Conservation (phyloP, 2,113 vertebrate genomes). For the Phodopus roborovskii region DNA sequence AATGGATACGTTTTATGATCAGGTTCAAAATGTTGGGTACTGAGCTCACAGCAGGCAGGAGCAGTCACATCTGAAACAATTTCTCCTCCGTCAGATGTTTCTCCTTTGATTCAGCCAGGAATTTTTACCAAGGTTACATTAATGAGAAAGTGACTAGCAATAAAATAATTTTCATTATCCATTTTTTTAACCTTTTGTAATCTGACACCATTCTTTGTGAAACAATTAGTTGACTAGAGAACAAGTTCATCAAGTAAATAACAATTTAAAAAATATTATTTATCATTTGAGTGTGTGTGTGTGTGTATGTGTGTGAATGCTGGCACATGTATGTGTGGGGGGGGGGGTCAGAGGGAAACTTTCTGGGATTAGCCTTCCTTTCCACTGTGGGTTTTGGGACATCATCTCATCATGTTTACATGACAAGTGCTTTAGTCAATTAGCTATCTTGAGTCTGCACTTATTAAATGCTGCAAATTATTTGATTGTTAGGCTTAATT, state of each 20-base stretch:
- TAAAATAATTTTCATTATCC: not conserved
- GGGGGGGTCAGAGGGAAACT: not conserved
- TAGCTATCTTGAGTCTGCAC: not conserved
- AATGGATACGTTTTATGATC: slow-evolving; percentile 14
- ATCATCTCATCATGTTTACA: not conserved
- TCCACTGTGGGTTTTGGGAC: not conserved
- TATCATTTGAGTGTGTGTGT: not conserved
- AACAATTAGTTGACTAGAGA: not conserved
- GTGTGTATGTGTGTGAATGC: not conserved
- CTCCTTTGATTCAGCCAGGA: not conserved
- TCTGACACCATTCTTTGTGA: not conserved
- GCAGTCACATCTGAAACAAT: not conserved
- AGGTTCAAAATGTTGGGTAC: not conserved
- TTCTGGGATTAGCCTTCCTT: not conserved
- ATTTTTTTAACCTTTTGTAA: not conserved
- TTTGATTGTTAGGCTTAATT: slow-evolving; percentile 14
- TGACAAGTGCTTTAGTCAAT: not conserved
- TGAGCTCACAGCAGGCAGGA: not conserved
- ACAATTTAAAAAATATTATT: not conserved
- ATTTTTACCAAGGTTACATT: not conserved
- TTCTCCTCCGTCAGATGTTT: not conserved
- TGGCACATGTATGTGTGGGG: no score
- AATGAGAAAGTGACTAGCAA: slow-evolving; percentile 16
- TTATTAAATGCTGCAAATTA: not conserved
- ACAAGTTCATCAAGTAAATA: not conserved